phyloP scores from a whole-genome alignment of 2,888 invertebrate species.

The Oscheius sp. region DNA sequence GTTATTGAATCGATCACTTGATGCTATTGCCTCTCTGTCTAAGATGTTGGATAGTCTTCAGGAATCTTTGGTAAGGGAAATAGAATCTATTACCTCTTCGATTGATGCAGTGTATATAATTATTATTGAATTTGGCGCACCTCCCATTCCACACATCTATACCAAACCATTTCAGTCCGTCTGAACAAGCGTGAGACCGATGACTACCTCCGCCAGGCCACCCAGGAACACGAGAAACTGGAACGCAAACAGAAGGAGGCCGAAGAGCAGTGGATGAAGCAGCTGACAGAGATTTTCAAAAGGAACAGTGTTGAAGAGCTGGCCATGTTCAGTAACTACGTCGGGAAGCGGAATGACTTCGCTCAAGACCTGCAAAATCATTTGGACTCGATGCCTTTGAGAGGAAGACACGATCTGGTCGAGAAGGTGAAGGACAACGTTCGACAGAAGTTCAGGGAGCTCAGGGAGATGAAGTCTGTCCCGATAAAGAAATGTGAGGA shows the following conservation, averaged over 20 bases:
- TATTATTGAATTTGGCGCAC: too few species aligned
- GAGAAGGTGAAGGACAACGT: slow-evolving; percentile 54
- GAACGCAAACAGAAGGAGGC: slow-evolving; percentile 44
- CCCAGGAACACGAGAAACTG: slow-evolving; percentile 19
- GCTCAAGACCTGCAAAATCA: slow-evolving; percentile 44
- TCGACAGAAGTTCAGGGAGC: slow-evolving; percentile 47
- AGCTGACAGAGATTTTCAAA: slow-evolving; percentile 41
- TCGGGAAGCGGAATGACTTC: slow-evolving; percentile 47
- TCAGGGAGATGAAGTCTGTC: slow-evolving; percentile 45
- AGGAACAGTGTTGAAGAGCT: slow-evolving; percentile 42
- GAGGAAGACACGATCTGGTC: slow-evolving; percentile 45
- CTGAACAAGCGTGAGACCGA: slow-evolving; percentile 13
- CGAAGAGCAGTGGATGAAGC: slow-evolving; percentile 50
- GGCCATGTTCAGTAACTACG: slow-evolving; percentile 39
- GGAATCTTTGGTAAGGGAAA: too few species aligned
- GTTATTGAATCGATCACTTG: neutral
- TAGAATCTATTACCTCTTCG: too few species aligned
- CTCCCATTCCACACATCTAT: too few species aligned
- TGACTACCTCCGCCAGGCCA: slow-evolving; percentile 21
- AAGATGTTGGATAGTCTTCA: too few species aligned
- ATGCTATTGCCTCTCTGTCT: neutral
- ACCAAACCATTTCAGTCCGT: slow-evolving; percentile 26
- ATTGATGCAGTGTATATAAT: too few species aligned
- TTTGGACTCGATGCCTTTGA: slow-evolving; percentile 44
- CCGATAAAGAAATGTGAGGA: slow-evolving; percentile 53